Conservation (phyloP, 1,140 invertebrate genomes). For the Doryteuthis pealeii region DNA sequence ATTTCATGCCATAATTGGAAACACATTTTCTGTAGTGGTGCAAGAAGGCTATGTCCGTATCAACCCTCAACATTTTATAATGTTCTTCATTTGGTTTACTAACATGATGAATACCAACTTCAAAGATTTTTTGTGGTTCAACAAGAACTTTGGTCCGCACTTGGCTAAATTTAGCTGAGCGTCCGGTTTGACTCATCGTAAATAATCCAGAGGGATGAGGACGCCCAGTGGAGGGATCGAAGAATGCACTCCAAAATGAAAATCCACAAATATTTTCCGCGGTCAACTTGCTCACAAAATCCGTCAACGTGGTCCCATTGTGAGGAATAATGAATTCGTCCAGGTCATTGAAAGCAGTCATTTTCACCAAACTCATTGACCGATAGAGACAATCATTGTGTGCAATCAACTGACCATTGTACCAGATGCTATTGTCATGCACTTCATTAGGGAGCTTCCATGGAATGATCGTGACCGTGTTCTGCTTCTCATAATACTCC, state of each 20-base stretch:
- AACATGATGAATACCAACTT: constrained; percentile 58
- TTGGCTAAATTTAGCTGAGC: constrained; percentile 29
- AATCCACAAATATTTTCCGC: constrained; percentile 39
- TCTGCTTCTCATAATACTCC: constrained; percentile 38
- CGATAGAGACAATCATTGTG: constrained; percentile 58
- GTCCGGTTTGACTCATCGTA: constrained; percentile 20
- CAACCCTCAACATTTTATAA: constrained; percentile 28
- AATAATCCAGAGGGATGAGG: constrained; percentile 17
- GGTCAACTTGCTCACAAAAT: constrained; percentile 27
- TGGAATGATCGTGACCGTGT: constrained; percentile 39
- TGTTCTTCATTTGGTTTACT: constrained; percentile 45
- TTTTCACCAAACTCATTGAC: constrained; percentile 42
- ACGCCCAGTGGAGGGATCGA: constrained; percentile 30
- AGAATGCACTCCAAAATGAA: constrained; percentile 54
- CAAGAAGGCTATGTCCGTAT: constrained; percentile 76
- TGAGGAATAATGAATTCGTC: constrained; percentile 58
- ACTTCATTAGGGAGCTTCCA: constrained; percentile 45
- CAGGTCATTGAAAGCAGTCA: constrained; percentile 54
- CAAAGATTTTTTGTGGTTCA: constrained; percentile 48
- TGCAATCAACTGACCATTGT: constrained; percentile 54
- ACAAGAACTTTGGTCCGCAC: constrained; percentile 55
- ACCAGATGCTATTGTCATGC: constrained; percentile 44
- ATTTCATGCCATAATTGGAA: constrained; percentile 50
- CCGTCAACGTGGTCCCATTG: constrained; percentile 31
- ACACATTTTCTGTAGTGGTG: constrained; percentile 78